These are phyloP conservation scores for Prochilodus magdalenae DNA, from an alignment of 2,113 vertebrate genomes.

Conservation along the genomic window DNA sequence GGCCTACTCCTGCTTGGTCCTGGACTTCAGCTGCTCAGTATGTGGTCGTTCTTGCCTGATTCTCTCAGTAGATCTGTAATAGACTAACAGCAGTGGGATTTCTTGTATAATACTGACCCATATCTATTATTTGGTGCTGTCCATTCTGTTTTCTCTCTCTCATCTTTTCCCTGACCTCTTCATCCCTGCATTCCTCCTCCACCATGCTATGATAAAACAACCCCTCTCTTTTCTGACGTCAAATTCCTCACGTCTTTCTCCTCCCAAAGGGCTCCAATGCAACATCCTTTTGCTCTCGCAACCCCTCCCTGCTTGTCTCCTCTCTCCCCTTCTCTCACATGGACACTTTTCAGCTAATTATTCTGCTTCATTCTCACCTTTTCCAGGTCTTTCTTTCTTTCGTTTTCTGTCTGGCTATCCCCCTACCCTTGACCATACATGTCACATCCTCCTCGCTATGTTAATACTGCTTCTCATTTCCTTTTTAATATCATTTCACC, in stretches of 20 bases:
- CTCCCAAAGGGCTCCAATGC: constrained; percentile 4
- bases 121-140: neutral
- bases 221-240: constrained; percentile 23
- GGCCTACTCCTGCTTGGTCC: too few relatives aligned
- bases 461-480: neutral
- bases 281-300: neutral
- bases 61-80: neutral
- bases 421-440: neutral
- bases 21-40: too few relatives aligned
- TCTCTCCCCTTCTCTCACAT: neutral
- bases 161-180: constrained; percentile 14
- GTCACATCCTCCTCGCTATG: neutral
- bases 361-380: neutral
- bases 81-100: neutral
- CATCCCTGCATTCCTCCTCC: constrained; percentile 15
- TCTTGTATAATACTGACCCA: constrained; percentile 40
- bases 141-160: constrained; percentile 13
- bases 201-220: constrained; percentile 13
- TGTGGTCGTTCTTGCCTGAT: too few relatives aligned
- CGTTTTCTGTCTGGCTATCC: neutral
- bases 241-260: constrained; percentile 6
- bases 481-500: constrained; percentile 21
- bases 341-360: neutral
- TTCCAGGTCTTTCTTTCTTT: too few relatives aligned
- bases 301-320: neutral